These are phyloP conservation scores for Drosophila greeni DNA, from an alignment of 2,888 invertebrate species.

Conservation along the genomic window DNA sequence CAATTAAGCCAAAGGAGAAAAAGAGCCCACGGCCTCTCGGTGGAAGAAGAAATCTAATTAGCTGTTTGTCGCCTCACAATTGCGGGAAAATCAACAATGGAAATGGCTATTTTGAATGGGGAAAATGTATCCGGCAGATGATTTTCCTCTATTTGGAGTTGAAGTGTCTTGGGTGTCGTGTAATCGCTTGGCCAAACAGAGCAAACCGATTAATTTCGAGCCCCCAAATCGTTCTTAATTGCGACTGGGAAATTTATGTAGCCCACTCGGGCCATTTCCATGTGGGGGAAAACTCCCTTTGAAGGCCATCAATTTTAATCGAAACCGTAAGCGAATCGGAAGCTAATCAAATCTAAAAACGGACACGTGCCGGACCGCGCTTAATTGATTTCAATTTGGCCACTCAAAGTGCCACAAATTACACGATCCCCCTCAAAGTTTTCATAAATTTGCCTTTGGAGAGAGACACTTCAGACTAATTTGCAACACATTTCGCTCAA, in stretches of 20 bases:
- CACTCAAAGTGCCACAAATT: constrained; percentile 65
- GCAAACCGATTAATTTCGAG: constrained; percentile 16
- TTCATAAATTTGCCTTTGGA: constrained; percentile 63
- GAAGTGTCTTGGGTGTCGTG: background rate
- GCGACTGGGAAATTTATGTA: constrained; percentile 32
- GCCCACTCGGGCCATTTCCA: constrained; percentile 2
- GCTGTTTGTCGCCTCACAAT: constrained; percentile 30
- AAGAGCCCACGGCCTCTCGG: constrained; percentile 1
- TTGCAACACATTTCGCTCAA: constrained; percentile 60
- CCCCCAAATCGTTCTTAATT: constrained; percentile 24
- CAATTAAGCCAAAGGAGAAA: constrained; percentile 15
- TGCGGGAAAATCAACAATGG: constrained; percentile 19
- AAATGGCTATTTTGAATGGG: constrained; percentile 8
- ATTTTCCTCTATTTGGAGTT: background rate
- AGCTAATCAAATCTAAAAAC: constrained; percentile 43
- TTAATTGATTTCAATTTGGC: constrained; percentile 67
- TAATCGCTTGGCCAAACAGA: constrained; percentile 30
- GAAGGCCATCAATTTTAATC: constrained; percentile 42
- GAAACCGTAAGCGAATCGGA: constrained; percentile 36
- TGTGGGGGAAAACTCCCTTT: constrained; percentile 10
- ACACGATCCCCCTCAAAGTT: constrained; percentile 42
- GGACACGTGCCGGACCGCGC: constrained; percentile 51
- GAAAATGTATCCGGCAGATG: constrained; percentile 35
- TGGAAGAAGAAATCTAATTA: constrained; percentile 24
- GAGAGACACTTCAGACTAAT: constrained; percentile 67